These are phyloP conservation scores for Propithecus perrieri DNA, from an alignment of 2,797 vertebrate genomes.

Conservation along the genomic window DNA sequence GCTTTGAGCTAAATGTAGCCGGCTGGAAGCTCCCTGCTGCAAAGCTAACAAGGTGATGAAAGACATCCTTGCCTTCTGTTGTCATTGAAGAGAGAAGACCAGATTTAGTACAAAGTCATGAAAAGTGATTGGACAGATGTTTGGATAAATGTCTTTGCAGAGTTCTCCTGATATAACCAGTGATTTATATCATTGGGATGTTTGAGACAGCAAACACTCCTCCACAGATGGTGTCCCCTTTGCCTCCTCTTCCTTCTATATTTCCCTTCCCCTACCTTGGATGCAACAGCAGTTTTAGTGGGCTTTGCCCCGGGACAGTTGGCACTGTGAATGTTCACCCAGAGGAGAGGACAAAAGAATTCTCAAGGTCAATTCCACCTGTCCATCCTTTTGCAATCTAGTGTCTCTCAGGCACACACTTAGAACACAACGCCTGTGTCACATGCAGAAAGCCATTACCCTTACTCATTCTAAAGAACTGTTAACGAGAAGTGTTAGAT, in stretches of 20 bases:
- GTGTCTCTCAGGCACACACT: not conserved
- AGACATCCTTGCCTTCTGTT: not conserved
- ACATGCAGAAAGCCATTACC: not conserved
- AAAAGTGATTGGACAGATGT: not conserved
- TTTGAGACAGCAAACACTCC: not conserved
- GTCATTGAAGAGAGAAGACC: not conserved
- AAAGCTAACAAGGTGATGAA: not conserved
- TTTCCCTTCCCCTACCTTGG: not conserved
- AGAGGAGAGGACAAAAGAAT: not conserved
- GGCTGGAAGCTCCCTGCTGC: not conserved
- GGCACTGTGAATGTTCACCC: not conserved
- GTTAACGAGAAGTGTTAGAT: not conserved
- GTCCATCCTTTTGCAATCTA: not conserved
- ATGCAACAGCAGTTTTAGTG: not conserved
- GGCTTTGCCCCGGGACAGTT: not conserved
- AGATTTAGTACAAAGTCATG: not conserved
- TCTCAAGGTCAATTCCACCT: not conserved
- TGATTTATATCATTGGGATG: too few species aligned
- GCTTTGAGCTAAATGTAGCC: not conserved
- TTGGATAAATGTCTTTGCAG: not conserved
- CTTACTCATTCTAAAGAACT: not conserved
- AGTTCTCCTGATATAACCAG: not conserved
- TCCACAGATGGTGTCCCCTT: not conserved
- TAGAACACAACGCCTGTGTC: not conserved
- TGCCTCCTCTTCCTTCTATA: not conserved